A percentile compares a stretch with the other conserved stretches of the same genome.
phyloP scores from a whole-genome alignment of 1,140 invertebrate genomes.

The Heliothis subflexa region DNA sequence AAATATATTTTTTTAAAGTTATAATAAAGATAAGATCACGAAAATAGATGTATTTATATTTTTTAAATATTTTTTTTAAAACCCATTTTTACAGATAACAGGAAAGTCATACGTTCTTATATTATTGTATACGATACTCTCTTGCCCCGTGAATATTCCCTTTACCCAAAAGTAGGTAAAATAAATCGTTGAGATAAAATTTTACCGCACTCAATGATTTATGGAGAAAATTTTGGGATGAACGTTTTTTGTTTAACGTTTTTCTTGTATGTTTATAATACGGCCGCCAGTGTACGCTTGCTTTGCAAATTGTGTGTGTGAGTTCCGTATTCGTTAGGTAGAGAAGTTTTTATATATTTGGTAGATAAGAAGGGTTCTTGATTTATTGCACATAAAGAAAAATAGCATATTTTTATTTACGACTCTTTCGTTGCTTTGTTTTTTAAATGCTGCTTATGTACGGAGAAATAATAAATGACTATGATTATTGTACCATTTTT shows the following conservation, averaged over 20 bases:
- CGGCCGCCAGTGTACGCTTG: not conserved
- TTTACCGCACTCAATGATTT: constrained; percentile 59
- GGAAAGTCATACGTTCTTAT: not conserved
- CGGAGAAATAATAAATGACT: too few relatives aligned
- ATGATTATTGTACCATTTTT: too few relatives aligned
- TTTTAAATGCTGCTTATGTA: too few relatives aligned
- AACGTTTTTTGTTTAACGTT: constrained; percentile 44
- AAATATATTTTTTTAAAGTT: too few relatives aligned
- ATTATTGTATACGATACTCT: constrained; percentile 1
- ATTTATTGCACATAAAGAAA: too few relatives aligned
- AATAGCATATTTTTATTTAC: too few relatives aligned
- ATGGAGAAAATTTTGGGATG: constrained; percentile 50
- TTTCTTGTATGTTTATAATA: constrained; percentile 37
- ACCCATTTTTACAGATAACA: not conserved
- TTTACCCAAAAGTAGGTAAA: constrained; percentile 59
- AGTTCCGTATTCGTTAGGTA: not conserved
- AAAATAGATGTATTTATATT: too few relatives aligned
- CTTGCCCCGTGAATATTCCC: constrained; percentile 58
- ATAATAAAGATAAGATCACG: too few relatives aligned
- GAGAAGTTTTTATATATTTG: not conserved
- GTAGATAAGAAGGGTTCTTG: too few relatives aligned
- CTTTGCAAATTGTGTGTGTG: too few relatives aligned
- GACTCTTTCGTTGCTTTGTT: too few relatives aligned
- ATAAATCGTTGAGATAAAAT: constrained; percentile 68
- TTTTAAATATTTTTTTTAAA: too few relatives aligned